phyloP scores from a whole-genome alignment of 2,888 invertebrate species.

The Eupeodes latifasciatus region DNA sequence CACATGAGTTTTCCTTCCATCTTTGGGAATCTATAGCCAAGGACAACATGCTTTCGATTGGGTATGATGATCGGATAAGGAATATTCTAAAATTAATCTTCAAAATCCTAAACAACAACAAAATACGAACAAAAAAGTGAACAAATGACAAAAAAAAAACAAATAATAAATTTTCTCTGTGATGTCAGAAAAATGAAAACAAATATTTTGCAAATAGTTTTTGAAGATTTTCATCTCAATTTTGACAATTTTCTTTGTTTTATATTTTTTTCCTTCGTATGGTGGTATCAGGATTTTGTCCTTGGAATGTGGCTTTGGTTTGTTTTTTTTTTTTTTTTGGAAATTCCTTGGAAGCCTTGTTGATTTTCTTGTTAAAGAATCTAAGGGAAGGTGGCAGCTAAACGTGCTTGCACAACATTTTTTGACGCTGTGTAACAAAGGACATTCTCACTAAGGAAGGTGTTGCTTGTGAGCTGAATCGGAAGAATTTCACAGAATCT shows the following conservation, averaged over 20 bases:
- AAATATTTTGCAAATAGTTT: constrained; percentile 6
- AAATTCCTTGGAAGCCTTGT: not conserved
- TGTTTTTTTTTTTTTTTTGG: not conserved
- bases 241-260: not conserved
- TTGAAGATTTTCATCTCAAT: constrained; percentile 22
- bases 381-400: not conserved
- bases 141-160: not conserved
- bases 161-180: not conserved
- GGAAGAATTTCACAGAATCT: too few relatives aligned
- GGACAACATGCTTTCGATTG: constrained; percentile 17
- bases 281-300: constrained; percentile 5
- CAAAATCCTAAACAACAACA: not conserved
- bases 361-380: not conserved
- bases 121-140: not conserved
- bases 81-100: constrained; percentile 6
- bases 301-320: not conserved
- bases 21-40: not conserved
- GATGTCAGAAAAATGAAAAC: not conserved
- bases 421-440: not conserved
- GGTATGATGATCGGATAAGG: not conserved
- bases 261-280: not conserved
- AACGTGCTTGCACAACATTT: not conserved
- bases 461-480: too few relatives aligned
- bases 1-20: not conserved
- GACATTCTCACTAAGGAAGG: not conserved